Percentiles rank a stretch among this genome's conserved stretches.
phyloP scores from a whole-genome alignment of 2,113 vertebrate species.

The Thalassoma bifasciatum region DNA sequence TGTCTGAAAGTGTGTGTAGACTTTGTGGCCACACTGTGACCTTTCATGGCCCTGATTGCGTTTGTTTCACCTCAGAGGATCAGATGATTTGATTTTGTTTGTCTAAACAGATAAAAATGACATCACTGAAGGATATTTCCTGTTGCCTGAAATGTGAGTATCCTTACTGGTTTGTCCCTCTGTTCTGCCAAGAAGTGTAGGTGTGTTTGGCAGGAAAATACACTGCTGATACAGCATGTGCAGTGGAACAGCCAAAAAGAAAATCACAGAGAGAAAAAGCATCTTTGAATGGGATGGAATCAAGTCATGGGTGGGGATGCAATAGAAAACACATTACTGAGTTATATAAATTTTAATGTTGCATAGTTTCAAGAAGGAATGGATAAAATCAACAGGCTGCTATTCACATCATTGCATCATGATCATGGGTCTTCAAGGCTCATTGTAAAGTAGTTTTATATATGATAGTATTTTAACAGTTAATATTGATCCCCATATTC shows the following conservation, averaged over 20 bases:
- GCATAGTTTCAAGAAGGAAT: no score
- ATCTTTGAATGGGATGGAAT: background rate
- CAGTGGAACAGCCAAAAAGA: slow-evolving; percentile 2
- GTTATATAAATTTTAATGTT: no score
- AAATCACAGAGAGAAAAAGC: slow-evolving; percentile 2
- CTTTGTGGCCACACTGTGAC: slow-evolving; percentile 30
- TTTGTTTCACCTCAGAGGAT: slow-evolving; percentile 27
- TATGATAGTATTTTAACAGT: background rate
- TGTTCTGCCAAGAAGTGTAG: slow-evolving; percentile 4
- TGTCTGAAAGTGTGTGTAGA: slow-evolving; percentile 6
- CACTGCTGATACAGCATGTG: slow-evolving; percentile 11
- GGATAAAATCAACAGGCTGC: background rate
- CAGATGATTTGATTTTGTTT: background rate
- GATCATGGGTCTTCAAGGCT: background rate
- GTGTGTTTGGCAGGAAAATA: slow-evolving; percentile 25
- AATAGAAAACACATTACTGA: background rate
- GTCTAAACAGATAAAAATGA: slow-evolving; percentile 4
- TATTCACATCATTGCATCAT: background rate
- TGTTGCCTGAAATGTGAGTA: background rate
- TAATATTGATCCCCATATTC: slow-evolving; percentile 21
- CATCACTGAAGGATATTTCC: background rate
- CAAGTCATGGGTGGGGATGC: background rate
- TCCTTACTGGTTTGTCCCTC: slow-evolving; percentile 1
- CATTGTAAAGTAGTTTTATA: background rate
- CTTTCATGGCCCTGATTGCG: slow-evolving; percentile 28